Conservation (phyloP, 2,888 invertebrate genomes). For the Standfussiana lucernea region DNA sequence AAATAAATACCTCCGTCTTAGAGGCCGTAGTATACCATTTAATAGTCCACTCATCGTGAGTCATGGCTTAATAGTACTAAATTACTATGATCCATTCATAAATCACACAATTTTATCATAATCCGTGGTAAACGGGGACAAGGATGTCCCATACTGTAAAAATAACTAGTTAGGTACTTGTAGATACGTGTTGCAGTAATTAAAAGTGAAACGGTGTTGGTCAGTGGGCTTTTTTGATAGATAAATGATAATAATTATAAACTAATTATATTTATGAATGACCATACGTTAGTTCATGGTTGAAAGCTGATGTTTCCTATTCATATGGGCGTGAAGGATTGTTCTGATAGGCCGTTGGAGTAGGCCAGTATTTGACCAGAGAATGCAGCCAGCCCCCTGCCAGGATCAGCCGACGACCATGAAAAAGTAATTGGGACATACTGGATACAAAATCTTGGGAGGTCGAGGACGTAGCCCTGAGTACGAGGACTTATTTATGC, state of each 20-base stretch:
- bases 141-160: slow-evolving; percentile 49
- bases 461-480: not conserved
- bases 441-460: not conserved
- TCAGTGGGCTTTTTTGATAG: not conserved
- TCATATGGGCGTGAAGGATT: not conserved
- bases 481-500: not conserved
- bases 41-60: slow-evolving; percentile 44
- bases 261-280: not conserved
- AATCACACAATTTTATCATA: slow-evolving; percentile 56
- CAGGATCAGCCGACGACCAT: not conserved
- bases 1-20: slow-evolving; percentile 14
- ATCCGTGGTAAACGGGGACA: slow-evolving; percentile 54
- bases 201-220: not conserved
- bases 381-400: not conserved
- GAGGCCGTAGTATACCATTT: slow-evolving; percentile 20
- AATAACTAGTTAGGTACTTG: slow-evolving; percentile 3
- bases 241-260: not conserved
- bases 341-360: not conserved
- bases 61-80: slow-evolving; percentile 31
- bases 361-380: not conserved
- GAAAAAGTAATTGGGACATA: too few species aligned
- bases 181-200: not conserved
- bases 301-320: not conserved
- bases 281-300: not conserved
- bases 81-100: slow-evolving; percentile 56